phyloP scores from a whole-genome alignment of 2,113 vertebrate species.

The Chamaetylas fuelleborni region DNA sequence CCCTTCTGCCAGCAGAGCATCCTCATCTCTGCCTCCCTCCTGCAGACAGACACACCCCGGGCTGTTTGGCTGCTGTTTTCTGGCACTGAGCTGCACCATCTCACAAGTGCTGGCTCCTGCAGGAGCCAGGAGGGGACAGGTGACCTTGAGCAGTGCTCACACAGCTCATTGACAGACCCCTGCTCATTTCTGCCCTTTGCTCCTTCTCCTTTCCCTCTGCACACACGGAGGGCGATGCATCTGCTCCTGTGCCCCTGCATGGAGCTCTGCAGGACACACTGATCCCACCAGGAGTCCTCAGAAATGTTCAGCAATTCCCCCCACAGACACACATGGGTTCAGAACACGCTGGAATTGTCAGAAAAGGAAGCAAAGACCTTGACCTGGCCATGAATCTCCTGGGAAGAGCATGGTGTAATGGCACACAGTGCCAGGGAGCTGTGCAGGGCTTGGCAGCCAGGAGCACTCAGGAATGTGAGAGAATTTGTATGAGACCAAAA shows the following conservation, averaged over 20 bases:
- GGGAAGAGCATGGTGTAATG: neutral
- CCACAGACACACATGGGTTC: neutral
- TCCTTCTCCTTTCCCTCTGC: neutral
- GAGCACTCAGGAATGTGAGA: neutral
- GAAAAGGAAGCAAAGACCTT: neutral
- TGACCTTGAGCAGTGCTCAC: neutral
- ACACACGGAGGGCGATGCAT: neutral
- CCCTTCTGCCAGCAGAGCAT: neutral
- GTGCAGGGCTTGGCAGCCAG: neutral
- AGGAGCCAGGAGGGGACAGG: neutral
- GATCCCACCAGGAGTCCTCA: neutral
- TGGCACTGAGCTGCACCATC: neutral
- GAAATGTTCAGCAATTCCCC: neutral
- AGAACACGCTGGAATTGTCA: neutral
- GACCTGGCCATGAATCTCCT: neutral
- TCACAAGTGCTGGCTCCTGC: neutral
- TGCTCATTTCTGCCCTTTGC: neutral
- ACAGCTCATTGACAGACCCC: neutral
- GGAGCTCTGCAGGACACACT: neutral
- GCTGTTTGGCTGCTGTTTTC: neutral
- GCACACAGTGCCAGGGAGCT: neutral
- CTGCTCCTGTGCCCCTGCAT: rapidly evolving
- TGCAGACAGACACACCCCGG: neutral
- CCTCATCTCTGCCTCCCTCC: neutral
- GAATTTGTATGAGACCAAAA: neutral